Percentiles rank a stretch among this genome's conserved stretches.
Evolutionary conservation across 2,888 invertebrate genomes (phyloP).

Genomic region (Tanytarsus gracilentus): DNA sequence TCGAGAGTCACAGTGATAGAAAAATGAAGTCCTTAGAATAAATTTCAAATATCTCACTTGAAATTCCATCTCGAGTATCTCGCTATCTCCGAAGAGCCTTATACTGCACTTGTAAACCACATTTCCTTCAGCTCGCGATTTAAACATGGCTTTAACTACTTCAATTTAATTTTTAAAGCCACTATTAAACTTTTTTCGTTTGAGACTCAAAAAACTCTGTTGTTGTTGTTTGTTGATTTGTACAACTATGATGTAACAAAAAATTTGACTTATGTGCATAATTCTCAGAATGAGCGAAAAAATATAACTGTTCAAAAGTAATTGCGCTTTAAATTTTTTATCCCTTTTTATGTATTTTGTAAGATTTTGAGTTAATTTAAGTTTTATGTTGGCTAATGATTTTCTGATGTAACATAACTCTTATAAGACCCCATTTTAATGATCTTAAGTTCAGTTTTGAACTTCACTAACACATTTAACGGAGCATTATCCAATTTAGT

Average conservation of each 20-base stretch:
- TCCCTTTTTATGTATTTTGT: background rate
- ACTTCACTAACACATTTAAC: conserved; percentile 2
- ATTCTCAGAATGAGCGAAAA: too few species aligned
- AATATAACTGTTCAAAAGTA: too few species aligned
- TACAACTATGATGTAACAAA: background rate
- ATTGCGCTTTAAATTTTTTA: background rate
- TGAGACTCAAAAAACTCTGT: conserved; percentile 22
- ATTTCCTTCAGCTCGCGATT: conserved; percentile 63
- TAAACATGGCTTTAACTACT: conserved; percentile 46
- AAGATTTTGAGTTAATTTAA: background rate
- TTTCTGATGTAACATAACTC: background rate
- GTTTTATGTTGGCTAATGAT: background rate
- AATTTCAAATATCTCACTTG: conserved; percentile 51
- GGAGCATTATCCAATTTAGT: background rate
- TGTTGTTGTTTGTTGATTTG: conserved; percentile 28
- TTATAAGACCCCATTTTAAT: background rate
- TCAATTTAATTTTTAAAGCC: conserved; percentile 26
- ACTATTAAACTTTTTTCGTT: conserved; percentile 16
- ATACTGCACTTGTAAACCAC: conserved; percentile 80
- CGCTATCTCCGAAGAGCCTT: conserved; percentile 79
- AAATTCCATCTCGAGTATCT: conserved; percentile 87
- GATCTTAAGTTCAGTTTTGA: conserved; percentile 19
- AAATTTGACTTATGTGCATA: background rate
- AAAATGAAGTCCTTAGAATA: background rate
- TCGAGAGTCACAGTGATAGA: background rate